phyloP scores from a whole-genome alignment of 2,888 invertebrate genomes.

The Campoplex nolae region DNA sequence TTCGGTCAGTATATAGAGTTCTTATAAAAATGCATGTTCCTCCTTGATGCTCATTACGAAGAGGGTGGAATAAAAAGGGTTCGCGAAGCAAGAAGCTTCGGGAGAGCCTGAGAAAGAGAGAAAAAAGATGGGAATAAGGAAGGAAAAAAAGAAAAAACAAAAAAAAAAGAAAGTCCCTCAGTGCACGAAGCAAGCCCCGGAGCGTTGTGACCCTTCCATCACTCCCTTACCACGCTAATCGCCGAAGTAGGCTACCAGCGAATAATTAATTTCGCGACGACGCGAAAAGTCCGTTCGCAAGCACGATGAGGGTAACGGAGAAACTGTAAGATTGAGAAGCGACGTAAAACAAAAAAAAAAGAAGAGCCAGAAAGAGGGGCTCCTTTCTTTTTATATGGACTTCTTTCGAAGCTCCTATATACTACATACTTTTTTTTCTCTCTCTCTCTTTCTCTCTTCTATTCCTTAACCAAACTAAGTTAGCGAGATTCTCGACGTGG shows the following conservation, averaged over 20 bases:
- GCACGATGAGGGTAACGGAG: conserved; percentile 1
- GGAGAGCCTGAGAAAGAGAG: not conserved
- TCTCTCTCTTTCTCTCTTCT: conserved; percentile 2
- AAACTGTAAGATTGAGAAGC: not conserved
- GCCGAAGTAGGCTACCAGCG: conserved; percentile 59
- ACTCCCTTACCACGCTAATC: conserved; percentile 62
- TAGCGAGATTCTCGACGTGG: conserved; percentile 45
- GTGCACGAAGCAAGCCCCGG: conserved; percentile 34
- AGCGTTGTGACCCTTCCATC: conserved; percentile 47
- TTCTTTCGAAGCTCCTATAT: conserved; percentile 20
- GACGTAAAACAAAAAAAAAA: not conserved
- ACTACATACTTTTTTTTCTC: not conserved
- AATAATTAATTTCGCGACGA: conserved; percentile 67
- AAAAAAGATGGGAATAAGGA: not conserved
- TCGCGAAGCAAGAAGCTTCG: not conserved
- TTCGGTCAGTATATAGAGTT: not conserved
- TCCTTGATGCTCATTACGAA: conserved; percentile 57
- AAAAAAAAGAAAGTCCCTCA: conserved; percentile 8
- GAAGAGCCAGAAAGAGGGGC: conserved; percentile 22
- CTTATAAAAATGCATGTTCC: conserved; percentile 62
- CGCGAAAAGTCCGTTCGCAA: conserved; percentile 45
- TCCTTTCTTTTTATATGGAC: conserved; percentile 24
- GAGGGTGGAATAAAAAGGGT: conserved; percentile 32
- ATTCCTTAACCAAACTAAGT: conserved; percentile 54
- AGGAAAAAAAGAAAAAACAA: not conserved